Evolutionary conservation across 2,113 vertebrate genomes (phyloP).

Genomic region (Myiopsitta monachus): DNA sequence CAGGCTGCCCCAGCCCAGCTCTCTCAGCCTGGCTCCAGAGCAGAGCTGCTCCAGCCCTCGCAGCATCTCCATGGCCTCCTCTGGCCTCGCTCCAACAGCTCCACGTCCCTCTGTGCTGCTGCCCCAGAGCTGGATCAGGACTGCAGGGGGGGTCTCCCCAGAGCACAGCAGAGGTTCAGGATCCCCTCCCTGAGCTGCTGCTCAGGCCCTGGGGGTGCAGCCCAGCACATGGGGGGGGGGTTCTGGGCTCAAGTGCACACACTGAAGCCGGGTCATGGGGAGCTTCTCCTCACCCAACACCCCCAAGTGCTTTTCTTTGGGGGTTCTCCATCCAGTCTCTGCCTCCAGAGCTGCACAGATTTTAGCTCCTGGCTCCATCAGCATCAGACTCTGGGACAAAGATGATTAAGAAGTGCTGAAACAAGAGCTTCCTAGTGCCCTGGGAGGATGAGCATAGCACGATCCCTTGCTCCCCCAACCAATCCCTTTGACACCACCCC

Average conservation of each 20-base stretch:
- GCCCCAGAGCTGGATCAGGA: too few species aligned
- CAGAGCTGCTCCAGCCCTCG: background rate
- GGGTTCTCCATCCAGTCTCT: background rate
- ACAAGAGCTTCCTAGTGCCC: background rate
- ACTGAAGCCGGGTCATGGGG: background rate
- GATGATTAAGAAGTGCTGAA: background rate
- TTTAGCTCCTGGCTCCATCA: background rate
- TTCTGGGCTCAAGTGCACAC: background rate
- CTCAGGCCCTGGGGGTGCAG: background rate
- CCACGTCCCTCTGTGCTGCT: too few species aligned
- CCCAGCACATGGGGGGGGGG: background rate
- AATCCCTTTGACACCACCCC: background rate
- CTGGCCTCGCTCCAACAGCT: too few species aligned
- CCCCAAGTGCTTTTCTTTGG: background rate
- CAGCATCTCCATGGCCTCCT: too few species aligned
- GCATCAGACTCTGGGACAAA: background rate
- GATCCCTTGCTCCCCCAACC: rapidly evolving
- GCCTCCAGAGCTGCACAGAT: background rate
- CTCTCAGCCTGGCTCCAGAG: background rate
- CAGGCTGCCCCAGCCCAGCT: background rate
- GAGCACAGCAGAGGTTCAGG: too few species aligned
- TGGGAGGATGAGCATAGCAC: background rate
- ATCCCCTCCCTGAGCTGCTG: too few species aligned
- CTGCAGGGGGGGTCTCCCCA: too few species aligned
- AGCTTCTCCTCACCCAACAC: background rate